These are phyloP conservation scores for Abramis brama DNA, from an alignment of 2,113 vertebrate genomes.

Conservation along the genomic window DNA sequence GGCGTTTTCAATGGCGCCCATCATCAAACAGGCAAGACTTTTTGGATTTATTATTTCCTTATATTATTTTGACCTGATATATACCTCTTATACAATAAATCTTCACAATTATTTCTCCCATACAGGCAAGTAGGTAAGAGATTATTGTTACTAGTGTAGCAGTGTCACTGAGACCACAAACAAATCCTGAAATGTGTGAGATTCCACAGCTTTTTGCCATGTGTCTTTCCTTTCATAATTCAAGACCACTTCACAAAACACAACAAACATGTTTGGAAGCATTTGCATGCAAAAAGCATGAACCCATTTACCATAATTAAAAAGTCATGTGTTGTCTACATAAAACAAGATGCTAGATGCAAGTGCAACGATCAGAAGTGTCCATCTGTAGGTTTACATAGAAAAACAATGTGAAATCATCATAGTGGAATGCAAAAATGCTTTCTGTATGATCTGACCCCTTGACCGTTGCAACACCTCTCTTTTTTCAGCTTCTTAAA, in stretches of 20 bases:
- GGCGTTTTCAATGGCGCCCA: neutral
- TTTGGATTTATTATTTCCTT: slow-evolving; percentile 28
- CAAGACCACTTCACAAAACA: slow-evolving; percentile 29
- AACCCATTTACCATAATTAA: slow-evolving; percentile 50
- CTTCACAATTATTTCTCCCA: neutral
- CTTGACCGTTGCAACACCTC: neutral
- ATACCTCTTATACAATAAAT: neutral
- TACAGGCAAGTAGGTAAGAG: neutral
- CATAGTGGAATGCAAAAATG: neutral
- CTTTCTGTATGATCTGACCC: neutral
- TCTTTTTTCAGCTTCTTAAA: neutral
- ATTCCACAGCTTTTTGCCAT: slow-evolving; percentile 12
- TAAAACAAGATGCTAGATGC: neutral
- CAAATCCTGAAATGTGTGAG: slow-evolving; percentile 29
- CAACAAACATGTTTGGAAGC: slow-evolving; percentile 40
- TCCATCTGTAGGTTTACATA: neutral
- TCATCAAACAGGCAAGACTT: neutral
- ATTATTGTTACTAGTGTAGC: neutral
- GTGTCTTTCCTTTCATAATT: slow-evolving; percentile 33
- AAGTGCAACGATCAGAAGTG: neutral
- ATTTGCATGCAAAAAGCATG: slow-evolving; percentile 53
- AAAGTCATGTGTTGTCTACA: neutral
- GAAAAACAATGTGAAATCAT: too few species aligned
- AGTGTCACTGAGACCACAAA: slow-evolving; percentile 1
- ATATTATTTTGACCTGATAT: neutral